phyloP scores from a whole-genome alignment of 2,888 invertebrate species.

The Erebia palarica region DNA sequence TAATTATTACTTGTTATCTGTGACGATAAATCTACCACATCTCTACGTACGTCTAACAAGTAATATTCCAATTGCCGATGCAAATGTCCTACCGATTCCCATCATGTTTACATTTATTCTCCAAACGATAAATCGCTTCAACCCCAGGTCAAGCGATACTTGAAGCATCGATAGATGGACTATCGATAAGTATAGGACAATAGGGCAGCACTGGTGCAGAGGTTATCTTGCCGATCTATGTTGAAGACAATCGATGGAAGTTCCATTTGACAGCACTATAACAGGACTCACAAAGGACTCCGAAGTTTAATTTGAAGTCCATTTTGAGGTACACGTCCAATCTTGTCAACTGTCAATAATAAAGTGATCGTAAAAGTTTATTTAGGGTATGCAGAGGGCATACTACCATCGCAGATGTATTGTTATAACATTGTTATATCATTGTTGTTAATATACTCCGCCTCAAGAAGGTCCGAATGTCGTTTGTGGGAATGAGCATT shows the following conservation, averaged over 20 bases:
- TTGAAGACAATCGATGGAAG: conserved; percentile 62
- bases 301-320: conserved; percentile 62
- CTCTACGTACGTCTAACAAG: conserved; percentile 46
- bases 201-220: conserved; percentile 61
- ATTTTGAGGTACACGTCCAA: conserved; percentile 35
- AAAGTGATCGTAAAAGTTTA: conserved; percentile 38
- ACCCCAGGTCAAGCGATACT: conserved; percentile 67
- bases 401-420: no score
- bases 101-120: conserved; percentile 68
- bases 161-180: conserved; percentile 47
- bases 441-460: no score
- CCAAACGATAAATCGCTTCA: conserved; percentile 68
- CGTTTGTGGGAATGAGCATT: no score
- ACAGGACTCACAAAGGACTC: conserved; percentile 58
- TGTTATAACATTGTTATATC: no score
- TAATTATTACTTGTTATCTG: no score
- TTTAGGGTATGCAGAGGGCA: background rate
- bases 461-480: no score
- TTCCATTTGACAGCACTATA: conserved; percentile 44
- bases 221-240: conserved; percentile 74
- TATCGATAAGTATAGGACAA: conserved; percentile 66
- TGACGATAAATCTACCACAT: background rate
- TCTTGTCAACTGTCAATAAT: conserved; percentile 43
- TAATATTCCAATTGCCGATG: conserved; percentile 59
- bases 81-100: conserved; percentile 55